A percentile compares a stretch with the other conserved stretches of the same genome.
These are phyloP conservation scores for Bellardia pandia DNA, from an alignment of 2,888 invertebrate genomes.

Conservation along the genomic window DNA sequence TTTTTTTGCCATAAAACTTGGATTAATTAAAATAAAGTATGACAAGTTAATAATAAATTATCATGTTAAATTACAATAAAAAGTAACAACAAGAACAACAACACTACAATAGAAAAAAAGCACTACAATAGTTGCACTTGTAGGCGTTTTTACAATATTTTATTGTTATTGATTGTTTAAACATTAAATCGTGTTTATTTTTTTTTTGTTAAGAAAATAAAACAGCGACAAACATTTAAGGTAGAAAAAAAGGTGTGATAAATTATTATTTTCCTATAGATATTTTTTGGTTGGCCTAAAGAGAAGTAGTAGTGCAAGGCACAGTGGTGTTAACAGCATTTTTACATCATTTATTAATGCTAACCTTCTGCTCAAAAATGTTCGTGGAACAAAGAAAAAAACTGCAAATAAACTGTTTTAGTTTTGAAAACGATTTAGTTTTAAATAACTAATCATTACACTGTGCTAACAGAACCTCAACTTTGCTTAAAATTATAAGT, in stretches of 20 bases:
- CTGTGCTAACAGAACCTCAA: neutral
- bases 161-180: conserved; percentile 70
- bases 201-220: neutral
- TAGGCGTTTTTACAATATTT: conserved; percentile 68
- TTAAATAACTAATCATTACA: neutral
- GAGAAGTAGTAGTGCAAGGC: neutral
- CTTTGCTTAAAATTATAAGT: neutral
- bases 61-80: conserved; percentile 65
- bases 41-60: conserved; percentile 68
- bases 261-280: conserved; percentile 54
- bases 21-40: conserved; percentile 54
- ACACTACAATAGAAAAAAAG: neutral
- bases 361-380: no score
- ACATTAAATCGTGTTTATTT: conserved; percentile 61
- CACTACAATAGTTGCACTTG: conserved; percentile 48
- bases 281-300: conserved; percentile 9
- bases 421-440: no score
- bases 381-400: no score
- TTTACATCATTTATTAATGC: neutral
- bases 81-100: conserved; percentile 50
- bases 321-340: conserved; percentile 39
- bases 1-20: conserved; percentile 26
- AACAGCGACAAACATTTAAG: conserved; percentile 19
- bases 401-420: no score
- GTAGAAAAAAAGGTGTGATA: conserved; percentile 61